A percentile compares a stretch with the other conserved stretches of the same genome.
Conservation (phyloP, 2,797 vertebrate species). For the Monodelphis domestica region DNA sequence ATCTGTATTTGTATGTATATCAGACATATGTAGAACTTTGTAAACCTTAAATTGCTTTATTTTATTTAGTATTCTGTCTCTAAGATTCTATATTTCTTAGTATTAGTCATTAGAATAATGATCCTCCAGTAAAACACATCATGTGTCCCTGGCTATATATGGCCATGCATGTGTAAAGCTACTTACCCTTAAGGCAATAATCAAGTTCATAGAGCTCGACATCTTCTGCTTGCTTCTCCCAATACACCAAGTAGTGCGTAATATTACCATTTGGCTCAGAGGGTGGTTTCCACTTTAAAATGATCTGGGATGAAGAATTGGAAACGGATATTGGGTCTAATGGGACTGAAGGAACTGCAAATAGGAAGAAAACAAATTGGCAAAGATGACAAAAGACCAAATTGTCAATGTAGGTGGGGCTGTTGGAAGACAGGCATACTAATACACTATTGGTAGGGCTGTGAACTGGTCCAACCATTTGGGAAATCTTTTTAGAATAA, state of each 20-base stretch:
- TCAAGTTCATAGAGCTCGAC: conserved; percentile 94
- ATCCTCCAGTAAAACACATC: background rate
- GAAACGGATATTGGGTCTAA: conserved; percentile 95
- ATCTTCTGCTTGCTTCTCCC: conserved; percentile 93
- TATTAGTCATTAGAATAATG: background rate
- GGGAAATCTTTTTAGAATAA: background rate
- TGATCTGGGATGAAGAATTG: conserved; percentile 96
- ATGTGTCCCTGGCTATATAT: no score
- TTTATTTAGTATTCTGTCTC: background rate
- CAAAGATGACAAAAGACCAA: no score
- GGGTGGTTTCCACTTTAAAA: conserved; percentile 97
- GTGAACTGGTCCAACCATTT: background rate
- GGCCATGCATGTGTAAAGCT: background rate
- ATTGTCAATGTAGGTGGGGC: rapidly evolving
- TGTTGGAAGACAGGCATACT: no score
- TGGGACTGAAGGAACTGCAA: conserved; percentile 93
- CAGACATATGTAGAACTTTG: background rate
- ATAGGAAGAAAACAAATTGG: conserved; percentile 6
- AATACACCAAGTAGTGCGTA: conserved; percentile 95
- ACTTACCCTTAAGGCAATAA: conserved; percentile 95
- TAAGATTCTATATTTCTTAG: background rate
- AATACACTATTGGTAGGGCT: background rate
- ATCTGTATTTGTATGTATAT: background rate
- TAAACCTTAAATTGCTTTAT: background rate
- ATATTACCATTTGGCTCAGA: conserved; percentile 97